Percentiles rank a stretch among this genome's conserved stretches.
Evolutionary conservation across 2,797 vertebrate genomes (phyloP).

Genomic region (Perodicticus potto): DNA sequence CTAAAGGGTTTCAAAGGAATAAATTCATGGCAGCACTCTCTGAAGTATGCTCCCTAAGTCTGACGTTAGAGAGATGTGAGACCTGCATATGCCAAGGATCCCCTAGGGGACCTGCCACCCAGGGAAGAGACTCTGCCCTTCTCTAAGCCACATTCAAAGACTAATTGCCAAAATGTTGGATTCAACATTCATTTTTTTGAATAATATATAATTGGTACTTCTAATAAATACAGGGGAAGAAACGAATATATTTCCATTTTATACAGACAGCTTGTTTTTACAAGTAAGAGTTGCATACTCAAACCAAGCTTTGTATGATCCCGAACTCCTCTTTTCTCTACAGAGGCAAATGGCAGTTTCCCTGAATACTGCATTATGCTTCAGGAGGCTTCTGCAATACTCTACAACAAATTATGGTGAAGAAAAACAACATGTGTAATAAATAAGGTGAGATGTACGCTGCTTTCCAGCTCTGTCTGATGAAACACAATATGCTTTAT

Average conservation of each 20-base stretch:
- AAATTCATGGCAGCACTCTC: not conserved
- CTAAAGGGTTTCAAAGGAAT: not conserved
- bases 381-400: not conserved
- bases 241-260: not conserved
- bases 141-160: not conserved
- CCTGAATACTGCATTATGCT: not conserved
- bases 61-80: not conserved
- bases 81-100: not conserved
- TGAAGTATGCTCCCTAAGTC: not conserved
- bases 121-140: not conserved
- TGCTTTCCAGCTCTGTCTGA: constrained; percentile 72
- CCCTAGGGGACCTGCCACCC: not conserved
- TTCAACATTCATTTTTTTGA: not conserved
- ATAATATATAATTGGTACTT: not conserved
- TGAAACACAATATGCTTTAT: constrained; percentile 73
- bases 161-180: not conserved
- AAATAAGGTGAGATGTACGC: constrained; percentile 71
- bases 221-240: constrained; percentile 46
- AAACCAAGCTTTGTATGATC: not conserved
- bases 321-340: constrained; percentile 8
- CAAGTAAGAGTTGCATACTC: not conserved
- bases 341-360: not conserved
- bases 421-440: not conserved
- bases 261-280: not conserved
- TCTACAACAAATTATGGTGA: not conserved